Evolutionary conservation across 2,113 vertebrate species (phyloP), one percentile per base, ranked within the genome.

Genomic region (Tetrax tetrax): DNA sequence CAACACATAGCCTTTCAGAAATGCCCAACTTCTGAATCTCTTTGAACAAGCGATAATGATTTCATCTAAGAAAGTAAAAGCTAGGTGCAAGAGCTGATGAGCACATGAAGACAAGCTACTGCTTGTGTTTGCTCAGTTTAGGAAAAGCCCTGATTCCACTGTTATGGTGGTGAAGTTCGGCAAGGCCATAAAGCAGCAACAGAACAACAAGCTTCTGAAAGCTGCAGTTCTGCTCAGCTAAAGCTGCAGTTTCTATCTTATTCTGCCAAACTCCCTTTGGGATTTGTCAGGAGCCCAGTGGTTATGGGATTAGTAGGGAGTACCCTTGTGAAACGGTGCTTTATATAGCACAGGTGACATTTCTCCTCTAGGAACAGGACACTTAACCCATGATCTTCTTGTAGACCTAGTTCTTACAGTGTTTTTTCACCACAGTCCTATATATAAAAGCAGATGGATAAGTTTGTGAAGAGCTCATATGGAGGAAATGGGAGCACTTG

Each of bases 401-500:
- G 47, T 25, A 92, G 76, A 80, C 71, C 48, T 83, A 63, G n/a
- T 83, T 65, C 33, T 65, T 47, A 61, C 21, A 35, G 56, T 54
- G 59, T 6, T 38, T 91, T 90, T 85, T 69, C 47, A 57, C 51
- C 60, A 66, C 43, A 78, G 24, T 38, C 53, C 37, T 60, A 57
- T 81, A 56, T 37, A 66, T 90, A 86, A 95, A 84, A 1, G 4
- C 57, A 92, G 72, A 92, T 75, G 51, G 64, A 18, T 71, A 59
- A 35, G 28, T 48, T 68, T 84, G 35, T 47, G 38, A 89, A 74
- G 76, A 78, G 35, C 61, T 90, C 80, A 38, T 33, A 6, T 71
- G 38, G 27, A 95, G 41, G 50, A 95, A 94, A 89, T 28, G 53
- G 54, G 61, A 92, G 50, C 13, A 31, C 54, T 92, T 90, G 96